Conservation (phyloP, 2,113 vertebrate species). For the Acrocephalus kingi region DNA sequence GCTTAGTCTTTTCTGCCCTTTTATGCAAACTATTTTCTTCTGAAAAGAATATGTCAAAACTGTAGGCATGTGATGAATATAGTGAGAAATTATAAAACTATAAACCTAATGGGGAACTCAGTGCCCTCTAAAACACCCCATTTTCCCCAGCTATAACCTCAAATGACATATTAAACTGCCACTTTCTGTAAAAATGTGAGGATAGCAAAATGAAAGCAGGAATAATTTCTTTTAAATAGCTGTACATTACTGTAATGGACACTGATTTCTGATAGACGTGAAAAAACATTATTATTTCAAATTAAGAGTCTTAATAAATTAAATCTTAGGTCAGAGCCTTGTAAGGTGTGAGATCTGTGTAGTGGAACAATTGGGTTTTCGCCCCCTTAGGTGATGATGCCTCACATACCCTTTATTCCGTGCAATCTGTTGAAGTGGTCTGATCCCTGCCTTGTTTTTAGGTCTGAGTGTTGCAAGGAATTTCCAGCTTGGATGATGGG, state of each 20-base stretch:
- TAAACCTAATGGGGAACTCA: not conserved
- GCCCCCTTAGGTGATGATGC: not conserved
- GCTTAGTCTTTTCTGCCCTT: not conserved
- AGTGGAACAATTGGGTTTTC: not conserved
- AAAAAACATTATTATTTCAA: fast-evolving
- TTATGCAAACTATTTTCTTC: not conserved
- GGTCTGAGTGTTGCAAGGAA: not conserved
- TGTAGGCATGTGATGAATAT: not conserved
- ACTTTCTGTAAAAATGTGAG: not conserved
- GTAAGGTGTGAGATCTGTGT: not conserved
- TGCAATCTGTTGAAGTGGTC: not conserved
- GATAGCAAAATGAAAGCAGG: not conserved
- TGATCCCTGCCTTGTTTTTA: not conserved
- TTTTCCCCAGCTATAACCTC: not conserved
- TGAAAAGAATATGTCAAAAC: not conserved
- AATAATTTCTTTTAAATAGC: not conserved
- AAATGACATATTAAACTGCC: not conserved
- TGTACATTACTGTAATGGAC: not conserved
- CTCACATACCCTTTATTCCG: fast-evolving
- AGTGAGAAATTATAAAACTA: not conserved
- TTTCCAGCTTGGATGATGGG: not conserved
- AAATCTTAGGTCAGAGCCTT: not conserved
- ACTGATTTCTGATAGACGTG: not conserved
- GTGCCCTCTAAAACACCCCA: not conserved
- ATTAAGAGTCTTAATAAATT: not conserved